These are phyloP conservation scores for Metacarcinus magister DNA, from an alignment of 2,888 invertebrate genomes.

Conservation along the genomic window DNA sequence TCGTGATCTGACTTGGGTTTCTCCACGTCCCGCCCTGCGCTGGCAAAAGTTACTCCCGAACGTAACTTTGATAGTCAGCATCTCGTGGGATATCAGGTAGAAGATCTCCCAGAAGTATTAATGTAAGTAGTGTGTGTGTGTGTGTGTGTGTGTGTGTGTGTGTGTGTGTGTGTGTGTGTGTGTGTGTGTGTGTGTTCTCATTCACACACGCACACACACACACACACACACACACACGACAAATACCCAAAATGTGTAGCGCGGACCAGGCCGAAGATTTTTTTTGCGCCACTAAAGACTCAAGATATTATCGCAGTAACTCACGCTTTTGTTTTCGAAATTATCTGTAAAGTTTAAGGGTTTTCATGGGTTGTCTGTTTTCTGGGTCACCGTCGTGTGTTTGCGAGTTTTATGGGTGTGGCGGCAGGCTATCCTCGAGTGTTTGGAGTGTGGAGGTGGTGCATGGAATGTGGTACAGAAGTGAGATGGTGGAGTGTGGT, in stretches of 20 bases:
- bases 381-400: not conserved
- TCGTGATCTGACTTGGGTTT: not conserved
- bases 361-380: not conserved
- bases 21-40: conserved; percentile 34
- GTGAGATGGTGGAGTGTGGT: not conserved
- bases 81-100: conserved; percentile 63
- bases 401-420: not conserved
- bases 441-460: not conserved
- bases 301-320: not conserved
- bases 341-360: conserved; percentile 18
- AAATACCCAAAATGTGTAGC: not conserved
- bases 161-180: conserved; percentile 36
- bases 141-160: conserved; percentile 10
- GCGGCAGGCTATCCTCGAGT: not conserved
- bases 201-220: not conserved
- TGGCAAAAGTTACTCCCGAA: conserved; percentile 56
- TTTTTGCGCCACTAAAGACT: not conserved
- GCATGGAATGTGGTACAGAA: not conserved
- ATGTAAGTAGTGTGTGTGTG: conserved; percentile 45
- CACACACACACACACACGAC: not conserved
- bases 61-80: conserved; percentile 64
- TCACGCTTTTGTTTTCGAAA: conserved; percentile 49
- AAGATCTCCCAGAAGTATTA: conserved; percentile 38
- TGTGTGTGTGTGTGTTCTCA: not conserved
- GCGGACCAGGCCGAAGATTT: not conserved